These are phyloP conservation scores for Enteromius fasciolatus DNA, from an alignment of 2,797 vertebrate genomes.

Conservation along the genomic window DNA sequence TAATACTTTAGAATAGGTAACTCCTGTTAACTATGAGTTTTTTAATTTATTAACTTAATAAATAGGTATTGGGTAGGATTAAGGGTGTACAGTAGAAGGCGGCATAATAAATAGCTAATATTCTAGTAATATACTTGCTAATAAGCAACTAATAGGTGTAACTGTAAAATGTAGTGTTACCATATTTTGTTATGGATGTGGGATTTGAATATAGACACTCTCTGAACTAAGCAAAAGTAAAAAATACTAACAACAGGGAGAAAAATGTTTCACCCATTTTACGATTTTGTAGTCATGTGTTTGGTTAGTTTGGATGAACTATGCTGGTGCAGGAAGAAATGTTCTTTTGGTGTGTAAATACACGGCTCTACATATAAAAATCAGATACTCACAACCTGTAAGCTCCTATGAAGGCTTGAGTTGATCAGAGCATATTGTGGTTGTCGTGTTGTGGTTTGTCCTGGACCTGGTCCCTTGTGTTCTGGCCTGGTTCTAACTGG, in stretches of 20 bases:
- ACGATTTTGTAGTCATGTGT: not conserved
- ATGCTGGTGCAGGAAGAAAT: not conserved
- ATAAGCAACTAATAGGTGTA: too few species aligned
- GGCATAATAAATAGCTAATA: too few species aligned
- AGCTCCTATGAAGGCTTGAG: not conserved
- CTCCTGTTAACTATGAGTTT: too few species aligned
- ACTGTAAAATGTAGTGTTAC: too few species aligned
- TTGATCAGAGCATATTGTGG: slow-evolving; percentile 5
- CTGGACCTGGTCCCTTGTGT: slow-evolving; percentile 14
- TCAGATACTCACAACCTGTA: slow-evolving; percentile 44
- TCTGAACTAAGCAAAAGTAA: not conserved
- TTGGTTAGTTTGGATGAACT: not conserved
- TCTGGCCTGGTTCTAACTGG: slow-evolving; percentile 27
- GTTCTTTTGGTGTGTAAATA: not conserved
- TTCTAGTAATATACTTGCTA: too few species aligned
- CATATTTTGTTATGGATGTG: not conserved
- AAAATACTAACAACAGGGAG: not conserved
- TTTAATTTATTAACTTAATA: too few species aligned
- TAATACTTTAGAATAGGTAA: too few species aligned
- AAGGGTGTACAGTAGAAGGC: too few species aligned
- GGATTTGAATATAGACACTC: not conserved
- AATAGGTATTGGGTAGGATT: too few species aligned
- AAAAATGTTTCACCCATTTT: not conserved
- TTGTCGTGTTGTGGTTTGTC: slow-evolving; percentile 20
- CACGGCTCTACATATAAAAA: not conserved